Conservation (phyloP, 2,888 invertebrate species). For the Dexiosoma caninum region DNA sequence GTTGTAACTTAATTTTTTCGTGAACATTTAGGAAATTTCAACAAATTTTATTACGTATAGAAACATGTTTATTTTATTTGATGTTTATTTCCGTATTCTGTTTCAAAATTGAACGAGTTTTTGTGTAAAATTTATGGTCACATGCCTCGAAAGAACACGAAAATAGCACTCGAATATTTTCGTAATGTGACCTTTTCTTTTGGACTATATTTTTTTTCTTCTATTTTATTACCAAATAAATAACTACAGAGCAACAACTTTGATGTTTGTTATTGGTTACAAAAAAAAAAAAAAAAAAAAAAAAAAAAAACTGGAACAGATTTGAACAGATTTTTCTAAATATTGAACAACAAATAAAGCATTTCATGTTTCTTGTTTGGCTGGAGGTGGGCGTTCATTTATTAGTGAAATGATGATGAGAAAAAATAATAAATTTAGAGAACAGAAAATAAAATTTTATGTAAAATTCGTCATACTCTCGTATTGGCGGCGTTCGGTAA, state of each 20-base stretch:
- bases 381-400: slow-evolving; percentile 29
- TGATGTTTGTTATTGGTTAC: neutral
- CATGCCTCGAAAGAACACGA: neutral
- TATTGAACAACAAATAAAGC: neutral
- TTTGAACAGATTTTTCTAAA: neutral
- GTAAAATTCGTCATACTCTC: slow-evolving; percentile 8
- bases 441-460: neutral
- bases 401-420: slow-evolving; percentile 37
- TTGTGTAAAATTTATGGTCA: neutral
- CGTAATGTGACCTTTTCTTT: slow-evolving; percentile 25
- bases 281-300: too few relatives aligned
- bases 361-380: neutral
- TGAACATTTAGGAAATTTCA: too few relatives aligned
- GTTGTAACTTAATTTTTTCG: neutral
- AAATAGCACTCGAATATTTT: neutral
- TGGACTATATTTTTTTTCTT: too few relatives aligned
- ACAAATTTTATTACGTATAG: too few relatives aligned
- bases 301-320: too few relatives aligned
- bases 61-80: too few relatives aligned
- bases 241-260: neutral
- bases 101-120: neutral
- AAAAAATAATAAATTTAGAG: slow-evolving; percentile 26
- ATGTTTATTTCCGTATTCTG: neutral
- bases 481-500: neutral
- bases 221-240: neutral